Evolutionary conservation across 2,113 vertebrate species (phyloP), one percentile per base, ranked within the genome.

Genomic region (Pelodiscus sinensis): DNA sequence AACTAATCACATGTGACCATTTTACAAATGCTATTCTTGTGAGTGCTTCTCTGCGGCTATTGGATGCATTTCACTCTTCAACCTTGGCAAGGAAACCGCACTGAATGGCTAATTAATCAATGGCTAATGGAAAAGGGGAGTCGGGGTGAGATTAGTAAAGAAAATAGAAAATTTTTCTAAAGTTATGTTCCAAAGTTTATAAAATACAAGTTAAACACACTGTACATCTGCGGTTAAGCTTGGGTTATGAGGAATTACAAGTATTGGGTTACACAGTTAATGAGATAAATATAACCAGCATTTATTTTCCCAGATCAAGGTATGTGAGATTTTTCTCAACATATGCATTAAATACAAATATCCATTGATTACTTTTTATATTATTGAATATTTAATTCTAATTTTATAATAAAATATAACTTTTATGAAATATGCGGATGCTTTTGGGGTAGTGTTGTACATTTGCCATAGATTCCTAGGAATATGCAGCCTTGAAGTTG

Each of bases 291-390:
- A 56, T 21, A 56, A 56, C 19, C 55, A 56, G 55, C 55, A 56
- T 21, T 19, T 16, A 56, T 44, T 44, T 44, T 44, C 19, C 19
- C 55, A 56, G 55, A 56, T 8, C 21, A 19, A 19, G 19, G 19
- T 56, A 18, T 21, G 19, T 16, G 55, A 56, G 19, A 44, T 44
- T 44, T 44, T 44, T 44, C 44, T 6, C 75, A 52, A 80, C 79
- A 75, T 11, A 27, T 4, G 54, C 75, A 58, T 0, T 0, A 75
- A 71, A 27, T 54, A 13, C 27, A 10, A 7, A 8, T 2, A 0
- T 81, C 3, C 62, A 86, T 22, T 56, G n/a, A 13, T 2, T 91
- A 5, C 1, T 1, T 21, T 91, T 81, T 50, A 31, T 75, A 8
- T 2, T 73, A 29, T 54, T 57, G 13, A 24, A 0, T 19, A 38